Conservation (phyloP, 2,113 vertebrate genomes). For the Neodontobutis hainanensis region DNA sequence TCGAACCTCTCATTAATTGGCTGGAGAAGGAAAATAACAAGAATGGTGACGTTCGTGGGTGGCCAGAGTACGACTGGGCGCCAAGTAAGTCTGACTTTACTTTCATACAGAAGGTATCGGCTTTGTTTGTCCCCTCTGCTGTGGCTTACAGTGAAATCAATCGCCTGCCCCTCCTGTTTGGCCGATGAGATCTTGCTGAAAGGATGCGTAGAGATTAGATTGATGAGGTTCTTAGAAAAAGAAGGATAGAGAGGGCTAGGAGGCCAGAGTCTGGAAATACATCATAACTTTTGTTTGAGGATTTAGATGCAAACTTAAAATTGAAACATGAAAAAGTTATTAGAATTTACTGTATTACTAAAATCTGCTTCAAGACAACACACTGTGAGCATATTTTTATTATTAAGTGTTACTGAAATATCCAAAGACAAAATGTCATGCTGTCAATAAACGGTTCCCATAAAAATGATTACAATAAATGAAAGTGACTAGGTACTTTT, state of each 20-base stretch:
- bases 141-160: constrained; percentile 39
- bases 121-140: constrained; percentile 19
- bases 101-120: constrained; percentile 7
- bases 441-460: no score
- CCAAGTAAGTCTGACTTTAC: no score
- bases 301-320: not conserved
- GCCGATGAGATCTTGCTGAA: no score
- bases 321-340: no score
- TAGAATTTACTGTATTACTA: no score
- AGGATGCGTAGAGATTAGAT: constrained; percentile 30
- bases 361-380: no score
- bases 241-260: not conserved
- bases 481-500: no score
- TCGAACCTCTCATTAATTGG: constrained; percentile 88
- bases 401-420: no score
- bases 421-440: not conserved
- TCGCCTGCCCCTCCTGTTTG: constrained; percentile 31
- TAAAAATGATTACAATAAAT: no score
- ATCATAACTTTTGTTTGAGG: constrained; percentile 12
- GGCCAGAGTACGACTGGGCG: constrained; percentile 94
- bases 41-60: constrained; percentile 87
- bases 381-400: no score
- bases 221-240: no score
- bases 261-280: not conserved
- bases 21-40: constrained; percentile 82